These are phyloP conservation scores for Drosophila lini DNA, from an alignment of 1,140 invertebrate species.

Conservation along the genomic window DNA sequence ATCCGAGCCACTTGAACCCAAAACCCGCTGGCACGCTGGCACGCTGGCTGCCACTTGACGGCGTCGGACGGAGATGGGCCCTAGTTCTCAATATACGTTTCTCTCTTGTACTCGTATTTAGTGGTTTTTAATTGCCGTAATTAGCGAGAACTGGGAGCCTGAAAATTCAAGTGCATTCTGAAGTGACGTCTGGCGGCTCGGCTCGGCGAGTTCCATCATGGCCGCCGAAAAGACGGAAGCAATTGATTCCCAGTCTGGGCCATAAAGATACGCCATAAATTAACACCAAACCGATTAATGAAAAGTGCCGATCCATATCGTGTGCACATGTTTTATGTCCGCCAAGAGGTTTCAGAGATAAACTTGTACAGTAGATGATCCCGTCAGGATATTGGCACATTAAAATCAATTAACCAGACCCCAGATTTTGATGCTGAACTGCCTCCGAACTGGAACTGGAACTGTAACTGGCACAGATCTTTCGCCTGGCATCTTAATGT, in stretches of 20 bases:
- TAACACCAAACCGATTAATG: conserved; percentile 81
- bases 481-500: conserved; percentile 49
- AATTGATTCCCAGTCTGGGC: conserved; percentile 34
- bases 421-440: conserved; percentile 44
- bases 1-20: conserved; percentile 58
- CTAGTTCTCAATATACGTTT: conserved; percentile 33
- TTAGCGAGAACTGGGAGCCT: conserved; percentile 63
- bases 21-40: conserved; percentile 4
- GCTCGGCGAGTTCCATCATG: conserved; percentile 43
- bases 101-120: conserved; percentile 59
- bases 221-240: conserved; percentile 68
- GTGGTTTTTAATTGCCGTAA: conserved; percentile 80
- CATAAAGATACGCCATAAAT: conserved; percentile 75
- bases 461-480: conserved; percentile 35
- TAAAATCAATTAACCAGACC: conserved; percentile 67
- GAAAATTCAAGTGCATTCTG: conserved; percentile 72
- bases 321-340: conserved; percentile 57
- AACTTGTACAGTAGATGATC: background rate
- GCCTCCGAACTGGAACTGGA: conserved; percentile 6
- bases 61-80: conserved; percentile 42
- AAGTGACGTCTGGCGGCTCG: conserved; percentile 39
- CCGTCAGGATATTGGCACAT: conserved; percentile 67
- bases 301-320: conserved; percentile 76
- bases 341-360: conserved; percentile 1
- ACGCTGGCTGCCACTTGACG: conserved; percentile 62